These are phyloP conservation scores for Lepidocyrtoides sp. DNA, from an alignment of 2,888 invertebrate genomes.

Conservation along the genomic window DNA sequence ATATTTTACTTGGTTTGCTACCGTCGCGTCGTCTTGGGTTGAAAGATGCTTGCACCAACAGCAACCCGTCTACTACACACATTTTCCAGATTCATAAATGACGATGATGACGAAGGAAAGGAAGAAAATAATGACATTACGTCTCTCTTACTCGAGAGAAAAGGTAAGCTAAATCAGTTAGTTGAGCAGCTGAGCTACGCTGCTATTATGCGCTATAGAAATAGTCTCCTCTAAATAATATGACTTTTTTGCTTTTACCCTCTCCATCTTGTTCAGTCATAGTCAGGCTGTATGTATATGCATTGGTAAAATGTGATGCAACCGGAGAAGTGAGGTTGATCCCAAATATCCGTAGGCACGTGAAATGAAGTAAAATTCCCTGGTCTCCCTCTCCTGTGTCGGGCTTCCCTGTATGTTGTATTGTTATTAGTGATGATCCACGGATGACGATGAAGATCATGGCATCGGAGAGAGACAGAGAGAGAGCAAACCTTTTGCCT, in stretches of 20 bases:
- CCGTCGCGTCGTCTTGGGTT: neutral
- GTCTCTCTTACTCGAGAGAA: constrained; percentile 1
- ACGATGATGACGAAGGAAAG: neutral
- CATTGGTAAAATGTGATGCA: constrained; percentile 58
- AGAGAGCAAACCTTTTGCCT: constrained; percentile 34
- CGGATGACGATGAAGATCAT: constrained; percentile 33
- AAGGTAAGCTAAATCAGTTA: constrained; percentile 55
- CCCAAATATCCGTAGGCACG: constrained; percentile 76
- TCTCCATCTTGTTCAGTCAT: neutral
- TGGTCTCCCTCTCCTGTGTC: constrained; percentile 58
- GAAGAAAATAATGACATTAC: constrained; percentile 54
- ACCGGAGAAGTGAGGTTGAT: constrained; percentile 75
- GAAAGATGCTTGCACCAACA: neutral
- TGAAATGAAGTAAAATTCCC: constrained; percentile 76
- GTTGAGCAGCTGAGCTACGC: constrained; percentile 19
- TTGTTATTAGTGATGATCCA: constrained; percentile 51
- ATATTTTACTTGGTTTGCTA: neutral
- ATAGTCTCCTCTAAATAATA: constrained; percentile 29
- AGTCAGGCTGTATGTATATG: neutral
- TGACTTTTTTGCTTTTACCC: constrained; percentile 22
- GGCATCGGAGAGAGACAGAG: neutral
- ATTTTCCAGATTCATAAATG: neutral
- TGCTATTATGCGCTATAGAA: constrained; percentile 34
- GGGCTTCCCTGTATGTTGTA: constrained; percentile 32
- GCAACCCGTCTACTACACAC: too few relatives aligned